Percentiles rank a stretch among this genome's conserved stretches.
phyloP scores from a whole-genome alignment of 2,797 vertebrate genomes.

The Taeniopygia guttata region DNA sequence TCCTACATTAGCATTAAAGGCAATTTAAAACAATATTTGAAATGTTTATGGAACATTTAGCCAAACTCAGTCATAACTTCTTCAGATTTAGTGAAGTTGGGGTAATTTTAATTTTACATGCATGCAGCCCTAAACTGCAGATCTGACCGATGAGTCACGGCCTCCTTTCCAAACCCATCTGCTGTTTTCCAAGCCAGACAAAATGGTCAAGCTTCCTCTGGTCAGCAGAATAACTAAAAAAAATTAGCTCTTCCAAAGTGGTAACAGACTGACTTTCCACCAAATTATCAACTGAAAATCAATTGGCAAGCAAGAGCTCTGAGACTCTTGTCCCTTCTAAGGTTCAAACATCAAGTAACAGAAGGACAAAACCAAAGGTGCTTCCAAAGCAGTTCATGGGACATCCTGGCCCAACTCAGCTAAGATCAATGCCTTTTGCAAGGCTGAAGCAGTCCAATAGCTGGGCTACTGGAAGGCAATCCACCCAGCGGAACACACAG shows the following conservation, averaged over 20 bases:
- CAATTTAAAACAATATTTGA: not conserved
- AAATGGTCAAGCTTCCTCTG: not conserved
- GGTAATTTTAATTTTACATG: not conserved
- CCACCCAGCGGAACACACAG: not conserved
- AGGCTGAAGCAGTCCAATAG: not conserved
- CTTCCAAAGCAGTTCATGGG: not conserved
- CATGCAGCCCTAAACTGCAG: not conserved
- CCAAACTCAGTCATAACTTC: not conserved
- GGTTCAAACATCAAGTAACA: not conserved
- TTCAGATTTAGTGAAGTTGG: not conserved
- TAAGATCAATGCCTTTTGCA: not conserved
- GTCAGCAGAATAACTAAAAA: not conserved
- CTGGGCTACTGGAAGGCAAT: not conserved
- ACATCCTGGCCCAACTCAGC: not conserved
- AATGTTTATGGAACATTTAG: not conserved
- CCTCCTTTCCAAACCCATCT: not conserved
- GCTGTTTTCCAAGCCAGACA: not conserved
- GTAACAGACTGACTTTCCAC: not conserved
- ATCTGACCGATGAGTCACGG: not conserved
- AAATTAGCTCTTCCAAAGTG: not conserved
- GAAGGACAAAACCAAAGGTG: not conserved
- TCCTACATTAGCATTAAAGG: not conserved
- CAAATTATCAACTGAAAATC: not conserved
- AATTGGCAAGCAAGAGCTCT: not conserved
- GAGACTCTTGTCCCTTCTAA: not conserved